These are phyloP conservation scores for Takifugu flavidus DNA, from an alignment of 2,113 vertebrate genomes.

Conservation along the genomic window DNA sequence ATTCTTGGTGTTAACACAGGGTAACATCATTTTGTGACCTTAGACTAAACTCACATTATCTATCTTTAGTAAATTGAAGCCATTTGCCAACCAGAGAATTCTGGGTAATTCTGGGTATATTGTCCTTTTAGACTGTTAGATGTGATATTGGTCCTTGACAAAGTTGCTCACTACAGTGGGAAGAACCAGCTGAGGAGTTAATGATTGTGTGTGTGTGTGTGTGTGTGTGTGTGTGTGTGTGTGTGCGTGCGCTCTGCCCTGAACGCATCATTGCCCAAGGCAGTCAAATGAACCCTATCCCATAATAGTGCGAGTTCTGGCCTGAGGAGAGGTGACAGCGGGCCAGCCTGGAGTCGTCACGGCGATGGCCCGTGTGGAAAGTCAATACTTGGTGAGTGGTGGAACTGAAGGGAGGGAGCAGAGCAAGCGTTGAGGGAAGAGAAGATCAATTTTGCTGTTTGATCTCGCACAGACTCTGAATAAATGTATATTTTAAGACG, in stretches of 20 bases:
- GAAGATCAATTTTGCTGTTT: constrained; percentile 76
- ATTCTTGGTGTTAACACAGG: no score
- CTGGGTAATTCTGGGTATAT: no score
- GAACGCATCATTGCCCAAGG: constrained; percentile 34
- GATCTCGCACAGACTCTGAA: constrained; percentile 71
- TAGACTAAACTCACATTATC: no score
- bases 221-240: neutral
- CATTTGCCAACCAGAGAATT: no score
- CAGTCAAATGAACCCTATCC: constrained; percentile 45
- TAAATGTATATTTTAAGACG: constrained; percentile 74
- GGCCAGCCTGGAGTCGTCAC: constrained; percentile 52
- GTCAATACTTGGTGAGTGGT: constrained; percentile 56
- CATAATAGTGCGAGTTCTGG: constrained; percentile 44
- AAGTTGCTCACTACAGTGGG: neutral
- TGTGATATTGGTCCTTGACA: neutral
- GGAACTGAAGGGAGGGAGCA: constrained; percentile 37
- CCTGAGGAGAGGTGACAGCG: constrained; percentile 60
- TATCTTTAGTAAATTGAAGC: no score
- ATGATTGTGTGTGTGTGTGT: constrained; percentile 4
- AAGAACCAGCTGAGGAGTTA: neutral
- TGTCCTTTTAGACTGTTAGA: neutral
- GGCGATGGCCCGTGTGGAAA: constrained; percentile 58
- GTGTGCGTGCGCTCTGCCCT: constrained; percentile 18
- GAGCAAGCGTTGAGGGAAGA: constrained; percentile 64
- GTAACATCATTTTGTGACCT: no score